Conservation (phyloP, 2,888 invertebrate genomes). For the Caradrina clavipalpis region DNA sequence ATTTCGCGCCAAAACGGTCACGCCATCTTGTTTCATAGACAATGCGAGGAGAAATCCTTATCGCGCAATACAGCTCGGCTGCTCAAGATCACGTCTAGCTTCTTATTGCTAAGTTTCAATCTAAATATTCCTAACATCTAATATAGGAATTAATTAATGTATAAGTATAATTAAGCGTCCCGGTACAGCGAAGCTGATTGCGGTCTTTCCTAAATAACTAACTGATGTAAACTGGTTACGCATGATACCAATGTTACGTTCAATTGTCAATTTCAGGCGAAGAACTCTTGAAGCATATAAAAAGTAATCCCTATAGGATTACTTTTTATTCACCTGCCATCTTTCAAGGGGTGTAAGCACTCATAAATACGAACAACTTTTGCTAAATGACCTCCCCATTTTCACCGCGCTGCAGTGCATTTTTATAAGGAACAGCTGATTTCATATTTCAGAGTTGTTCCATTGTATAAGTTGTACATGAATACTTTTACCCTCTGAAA, state of each 20-base stretch:
- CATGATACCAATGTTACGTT: slow-evolving; percentile 17
- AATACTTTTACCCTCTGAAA: too few species aligned
- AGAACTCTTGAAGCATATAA: too few species aligned
- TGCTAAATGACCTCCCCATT: too few species aligned
- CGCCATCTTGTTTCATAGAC: background rate
- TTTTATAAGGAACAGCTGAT: too few species aligned
- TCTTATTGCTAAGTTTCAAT: slow-evolving; percentile 36
- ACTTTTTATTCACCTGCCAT: too few species aligned
- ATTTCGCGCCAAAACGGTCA: background rate
- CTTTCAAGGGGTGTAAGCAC: too few species aligned
- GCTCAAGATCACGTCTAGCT: background rate
- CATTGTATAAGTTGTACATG: too few species aligned
- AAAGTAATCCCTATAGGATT: too few species aligned
- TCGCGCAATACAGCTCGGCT: background rate
- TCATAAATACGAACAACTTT: too few species aligned
- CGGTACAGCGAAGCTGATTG: slow-evolving; percentile 23
- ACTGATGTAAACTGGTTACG: slow-evolving; percentile 16
- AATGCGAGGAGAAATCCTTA: too few species aligned
- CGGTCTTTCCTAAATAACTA: slow-evolving; percentile 5
- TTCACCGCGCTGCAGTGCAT: too few species aligned
- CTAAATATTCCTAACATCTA: slow-evolving; percentile 15
- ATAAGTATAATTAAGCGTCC: background rate
- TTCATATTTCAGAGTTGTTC: too few species aligned
- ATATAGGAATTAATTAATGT: slow-evolving; percentile 23
- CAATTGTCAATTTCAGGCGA: slow-evolving; percentile 18